Percentiles rank a stretch among this genome's conserved stretches.
Conservation (phyloP, 2,113 vertebrate genomes). For the Phaethon lepturus region DNA sequence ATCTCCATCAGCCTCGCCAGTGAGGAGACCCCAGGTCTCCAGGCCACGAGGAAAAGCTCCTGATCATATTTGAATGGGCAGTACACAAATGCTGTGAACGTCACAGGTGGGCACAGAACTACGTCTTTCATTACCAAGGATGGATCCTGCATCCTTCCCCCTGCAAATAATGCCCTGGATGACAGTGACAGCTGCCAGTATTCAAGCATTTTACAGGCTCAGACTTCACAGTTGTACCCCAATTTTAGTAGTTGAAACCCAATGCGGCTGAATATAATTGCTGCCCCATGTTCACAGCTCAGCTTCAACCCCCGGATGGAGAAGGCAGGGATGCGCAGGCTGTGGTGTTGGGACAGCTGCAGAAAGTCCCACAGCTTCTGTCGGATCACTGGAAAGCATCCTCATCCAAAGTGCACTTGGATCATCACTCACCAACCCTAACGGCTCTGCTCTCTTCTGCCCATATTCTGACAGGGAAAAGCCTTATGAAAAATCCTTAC, state of each 20-base stretch:
- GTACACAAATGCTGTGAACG: no score
- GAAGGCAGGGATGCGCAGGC: not conserved
- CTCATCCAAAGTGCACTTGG: not conserved
- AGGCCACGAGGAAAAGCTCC: not conserved
- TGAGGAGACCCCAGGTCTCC: not conserved
- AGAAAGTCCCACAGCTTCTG: not conserved
- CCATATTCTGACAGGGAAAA: not conserved
- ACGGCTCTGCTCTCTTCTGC: not conserved
- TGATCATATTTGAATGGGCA: not conserved
- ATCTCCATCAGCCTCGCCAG: not conserved
- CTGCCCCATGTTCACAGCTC: not conserved
- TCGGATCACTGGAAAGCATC: not conserved
- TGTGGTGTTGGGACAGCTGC: rapidly evolving
- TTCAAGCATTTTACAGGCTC: not conserved
- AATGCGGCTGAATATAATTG: rapidly evolving
- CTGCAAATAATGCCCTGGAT: not conserved
- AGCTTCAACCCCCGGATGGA: rapidly evolving
- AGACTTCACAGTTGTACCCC: not conserved
- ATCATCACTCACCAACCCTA: not conserved
- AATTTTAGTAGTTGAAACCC: not conserved
- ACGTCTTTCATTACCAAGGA: rapidly evolving
- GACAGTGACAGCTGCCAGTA: not conserved
- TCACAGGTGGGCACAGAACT: not conserved
- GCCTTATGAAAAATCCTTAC: not conserved
- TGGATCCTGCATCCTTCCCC: not conserved